Base-by-base conservation (phyloP, 2,797 vertebrate genomes). In the Enteromius anoplus region DNA sequence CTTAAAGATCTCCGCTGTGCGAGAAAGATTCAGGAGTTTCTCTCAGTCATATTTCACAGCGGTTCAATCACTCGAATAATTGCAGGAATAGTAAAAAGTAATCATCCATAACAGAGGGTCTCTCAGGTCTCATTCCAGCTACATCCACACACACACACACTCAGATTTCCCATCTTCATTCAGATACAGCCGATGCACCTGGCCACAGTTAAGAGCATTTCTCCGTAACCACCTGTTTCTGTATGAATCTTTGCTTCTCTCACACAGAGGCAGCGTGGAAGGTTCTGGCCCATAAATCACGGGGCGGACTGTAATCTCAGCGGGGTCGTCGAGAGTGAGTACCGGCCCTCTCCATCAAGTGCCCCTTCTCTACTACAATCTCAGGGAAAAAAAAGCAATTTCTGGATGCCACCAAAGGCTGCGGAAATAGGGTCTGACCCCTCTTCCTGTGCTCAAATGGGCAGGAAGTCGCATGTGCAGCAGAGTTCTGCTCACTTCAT, bases 1-100 rank as follows among this genome's bases (percentile, higher is more conserved):
- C 91, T 96, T 96, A 90, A 99, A 93, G 76, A 99, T 96, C 94
- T 99, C 98, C 93, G 99, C 98, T 99, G 92, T 26, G 86, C 78
- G 64, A 68, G 84, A 64, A 70, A 21, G 81, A 81, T 68, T 66
- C 4, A 53, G 26, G n/a, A 73, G 60, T 76, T 40, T 75, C 45
- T 49, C 75, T 78, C 7, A 84, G 55, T 65, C 26, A 78, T 72
- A 65, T 84, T 64, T 78, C 66, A 58, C 65, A 79, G 47, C 2
- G 14, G 66, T 70, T 78, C 69, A 84, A 70, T 69, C 65, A 72
- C 47, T 72, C 23, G 45, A 77, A 64, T 69, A 81, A 76, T 76
- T 70, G 69, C 73, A 82, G 9, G 26, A 49, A 82, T 70, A 78
- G 75, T 84, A 78, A 53, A 78, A 71, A 29, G 53, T 64, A 84